A percentile compares a stretch with the other conserved stretches of the same genome.
Evolutionary conservation across 2,888 invertebrate genomes (phyloP).

Genomic region (Drosophila dives): DNA sequence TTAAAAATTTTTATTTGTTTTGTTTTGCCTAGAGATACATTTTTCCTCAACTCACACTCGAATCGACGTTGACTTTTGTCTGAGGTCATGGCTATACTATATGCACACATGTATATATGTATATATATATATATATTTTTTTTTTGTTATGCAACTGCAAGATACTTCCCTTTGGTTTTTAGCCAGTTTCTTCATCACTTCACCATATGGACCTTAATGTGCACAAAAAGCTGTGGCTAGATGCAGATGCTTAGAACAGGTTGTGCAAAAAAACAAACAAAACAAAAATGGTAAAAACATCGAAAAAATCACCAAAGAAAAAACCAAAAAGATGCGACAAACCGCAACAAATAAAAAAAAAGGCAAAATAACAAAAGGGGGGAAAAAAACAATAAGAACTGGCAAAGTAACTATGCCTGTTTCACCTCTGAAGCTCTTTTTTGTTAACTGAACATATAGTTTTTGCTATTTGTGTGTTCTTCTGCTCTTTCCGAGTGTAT

Average conservation of each 20-base stretch:
- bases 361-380: slow-evolving; percentile 16
- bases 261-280: slow-evolving; percentile 25
- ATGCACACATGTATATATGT: too few relatives aligned
- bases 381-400: slow-evolving; percentile 30
- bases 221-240: slow-evolving; percentile 5
- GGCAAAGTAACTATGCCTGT: slow-evolving; percentile 38
- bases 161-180: not conserved
- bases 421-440: slow-evolving; percentile 11
- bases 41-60: not conserved
- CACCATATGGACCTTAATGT: slow-evolving; percentile 1
- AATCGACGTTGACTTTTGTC: not conserved
- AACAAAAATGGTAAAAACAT: slow-evolving; percentile 24
- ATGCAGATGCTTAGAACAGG: slow-evolving; percentile 16
- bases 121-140: too few relatives aligned
- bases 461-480: slow-evolving; percentile 9
- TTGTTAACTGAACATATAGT: slow-evolving; percentile 9
- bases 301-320: slow-evolving; percentile 32
- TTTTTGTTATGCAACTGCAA: not conserved
- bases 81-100: slow-evolving; percentile 1
- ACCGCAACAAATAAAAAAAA: slow-evolving; percentile 24
- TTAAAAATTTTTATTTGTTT: not conserved
- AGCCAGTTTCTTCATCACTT: not conserved
- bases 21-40: not conserved
- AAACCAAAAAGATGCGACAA: slow-evolving; percentile 39
- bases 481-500: not conserved